Evolutionary conservation across 2,797 vertebrate species (phyloP).

Genomic region (Tragelaphus eurycerus): DNA sequence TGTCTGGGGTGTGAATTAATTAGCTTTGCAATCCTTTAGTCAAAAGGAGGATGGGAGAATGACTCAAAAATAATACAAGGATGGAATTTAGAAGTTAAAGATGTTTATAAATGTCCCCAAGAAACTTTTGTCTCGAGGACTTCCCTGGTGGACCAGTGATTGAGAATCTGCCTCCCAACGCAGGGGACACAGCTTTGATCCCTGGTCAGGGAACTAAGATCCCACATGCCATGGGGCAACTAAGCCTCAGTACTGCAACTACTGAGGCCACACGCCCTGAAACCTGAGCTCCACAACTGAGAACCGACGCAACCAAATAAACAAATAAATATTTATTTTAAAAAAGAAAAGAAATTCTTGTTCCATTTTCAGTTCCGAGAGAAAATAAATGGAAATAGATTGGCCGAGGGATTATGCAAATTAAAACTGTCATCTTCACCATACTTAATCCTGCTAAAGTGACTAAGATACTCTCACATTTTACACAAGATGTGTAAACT

Average conservation of each 20-base stretch:
- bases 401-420: neutral
- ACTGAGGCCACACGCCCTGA: neutral
- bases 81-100: neutral
- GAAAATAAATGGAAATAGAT: neutral
- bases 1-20: neutral
- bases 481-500: neutral
- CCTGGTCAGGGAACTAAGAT: neutral
- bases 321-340: neutral
- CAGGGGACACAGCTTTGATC: neutral
- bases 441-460: neutral
- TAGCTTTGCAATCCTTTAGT: neutral
- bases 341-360: neutral
- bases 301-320: neutral
- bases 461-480: neutral
- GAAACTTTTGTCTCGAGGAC: neutral
- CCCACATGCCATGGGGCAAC: neutral
- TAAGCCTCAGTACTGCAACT: neutral
- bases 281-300: neutral
- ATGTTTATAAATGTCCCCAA: neutral
- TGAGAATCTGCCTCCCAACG: neutral
- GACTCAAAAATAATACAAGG: neutral
- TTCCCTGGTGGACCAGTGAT: neutral
- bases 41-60: neutral
- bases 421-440: neutral
- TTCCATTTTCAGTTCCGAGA: neutral